phyloP scores from a whole-genome alignment of 2,113 vertebrate genomes.

The Zootoca vivipara region DNA sequence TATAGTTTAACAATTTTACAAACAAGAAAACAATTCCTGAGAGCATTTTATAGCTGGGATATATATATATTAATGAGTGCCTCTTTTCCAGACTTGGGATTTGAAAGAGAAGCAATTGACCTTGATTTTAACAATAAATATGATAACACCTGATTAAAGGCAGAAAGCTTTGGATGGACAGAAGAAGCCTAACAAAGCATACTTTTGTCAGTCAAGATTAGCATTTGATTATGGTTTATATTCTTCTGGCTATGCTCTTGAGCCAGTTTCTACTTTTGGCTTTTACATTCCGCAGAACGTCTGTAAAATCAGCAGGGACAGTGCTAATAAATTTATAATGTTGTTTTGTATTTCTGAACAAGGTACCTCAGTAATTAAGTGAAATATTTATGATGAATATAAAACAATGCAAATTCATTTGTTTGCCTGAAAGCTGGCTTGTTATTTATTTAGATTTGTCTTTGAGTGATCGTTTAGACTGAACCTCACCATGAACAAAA shows the following conservation, averaged over 20 bases:
- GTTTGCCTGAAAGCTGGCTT: constrained; percentile 82
- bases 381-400: constrained; percentile 88
- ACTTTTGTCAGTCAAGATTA: constrained; percentile 53
- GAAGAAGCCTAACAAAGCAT: constrained; percentile 46
- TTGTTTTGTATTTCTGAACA: constrained; percentile 82
- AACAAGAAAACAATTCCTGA: constrained; percentile 53
- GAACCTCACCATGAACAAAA: constrained; percentile 65
- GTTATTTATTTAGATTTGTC: constrained; percentile 84
- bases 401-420: constrained; percentile 87
- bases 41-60: constrained; percentile 39
- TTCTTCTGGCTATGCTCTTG: constrained; percentile 61
- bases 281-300: constrained; percentile 74
- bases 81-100: constrained; percentile 54
- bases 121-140: constrained; percentile 68
- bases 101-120: constrained; percentile 63
- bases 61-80: not conserved
- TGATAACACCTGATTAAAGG: constrained; percentile 59
- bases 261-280: constrained; percentile 73
- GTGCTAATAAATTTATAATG: constrained; percentile 85
- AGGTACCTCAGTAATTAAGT: constrained; percentile 84
- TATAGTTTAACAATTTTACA: constrained; percentile 43
- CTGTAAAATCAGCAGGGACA: constrained; percentile 78
- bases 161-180: constrained; percentile 53
- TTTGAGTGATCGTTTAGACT: constrained; percentile 76
- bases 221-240: constrained; percentile 57